Conservation (phyloP, 2,888 invertebrate genomes). For the Scaptomyza parva region DNA sequence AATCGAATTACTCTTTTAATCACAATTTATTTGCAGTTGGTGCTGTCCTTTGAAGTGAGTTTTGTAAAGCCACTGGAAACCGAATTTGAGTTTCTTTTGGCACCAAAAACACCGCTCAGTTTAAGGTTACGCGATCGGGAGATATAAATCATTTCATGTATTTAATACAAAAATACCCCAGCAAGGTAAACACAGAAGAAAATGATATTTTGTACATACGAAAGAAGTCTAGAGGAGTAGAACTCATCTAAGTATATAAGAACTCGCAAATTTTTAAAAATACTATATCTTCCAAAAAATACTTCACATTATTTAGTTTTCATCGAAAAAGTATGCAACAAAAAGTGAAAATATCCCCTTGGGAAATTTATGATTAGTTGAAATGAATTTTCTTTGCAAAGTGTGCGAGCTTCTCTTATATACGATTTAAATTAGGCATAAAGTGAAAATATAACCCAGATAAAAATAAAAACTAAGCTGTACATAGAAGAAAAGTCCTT, state of each 20-base stretch:
- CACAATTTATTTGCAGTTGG: conserved; percentile 85
- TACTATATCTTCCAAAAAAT: not conserved
- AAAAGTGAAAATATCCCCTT: not conserved
- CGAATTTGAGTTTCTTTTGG: conserved; percentile 92
- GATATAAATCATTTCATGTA: conserved; percentile 49
- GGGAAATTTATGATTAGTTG: not conserved
- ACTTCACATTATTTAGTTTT: not conserved
- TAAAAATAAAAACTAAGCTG: conserved; percentile 38
- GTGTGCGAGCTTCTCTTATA: conserved; percentile 13
- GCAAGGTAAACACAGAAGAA: conserved; percentile 19
- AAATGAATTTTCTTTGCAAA: not conserved
- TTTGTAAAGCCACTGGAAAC: conserved; percentile 89
- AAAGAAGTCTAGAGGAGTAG: conserved; percentile 17
- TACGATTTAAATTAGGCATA: conserved; percentile 3
- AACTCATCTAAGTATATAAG: conserved; percentile 7
- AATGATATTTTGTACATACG: conserved; percentile 28
- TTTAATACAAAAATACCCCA: conserved; percentile 32
- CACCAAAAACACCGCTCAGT: conserved; percentile 90
- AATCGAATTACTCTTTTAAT: not conserved
- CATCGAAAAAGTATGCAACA: conserved; percentile 35
- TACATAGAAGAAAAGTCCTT: conserved; percentile 33
- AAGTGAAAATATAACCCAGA: conserved; percentile 20
- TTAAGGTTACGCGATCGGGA: conserved; percentile 88
- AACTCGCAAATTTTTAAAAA: conserved; percentile 10
- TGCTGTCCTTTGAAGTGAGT: conserved; percentile 89